Base-by-base conservation (phyloP, 2,888 invertebrate species). In the Trissolcus japonicus region DNA sequence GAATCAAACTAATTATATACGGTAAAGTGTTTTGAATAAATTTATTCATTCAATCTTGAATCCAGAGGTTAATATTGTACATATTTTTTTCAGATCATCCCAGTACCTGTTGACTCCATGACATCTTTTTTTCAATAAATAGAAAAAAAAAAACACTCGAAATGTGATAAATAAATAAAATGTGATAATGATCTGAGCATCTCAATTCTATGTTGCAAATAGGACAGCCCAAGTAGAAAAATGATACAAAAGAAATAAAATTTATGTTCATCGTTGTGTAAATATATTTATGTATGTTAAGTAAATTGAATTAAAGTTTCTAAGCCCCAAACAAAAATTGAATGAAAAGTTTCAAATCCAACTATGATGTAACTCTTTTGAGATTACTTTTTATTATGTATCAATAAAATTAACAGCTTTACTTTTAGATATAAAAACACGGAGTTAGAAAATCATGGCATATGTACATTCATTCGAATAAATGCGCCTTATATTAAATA, bases 1-100 rank as follows among this genome's bases (percentile, higher is more conserved):
- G 14, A 85, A 86, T 48, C 86, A 87, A 50, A 82, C 83, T 9
- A 79, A 79, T 14, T 80, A 79, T 25, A 81, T 83, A 40, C 80
- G 82, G 65, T 86, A 83, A 54, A 35, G 9, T 35, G 6, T 29
- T 54, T 25, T 54, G 7, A 54, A 25, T n/a, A 48, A 21, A 50
- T 35, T 16, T 14, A 48, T 19, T 59, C 21, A 14, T 35, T 17
- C 17, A 50, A 29, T 48, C 2, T 17, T 25, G 21, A 59, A 46
- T 25, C 35, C 9, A 65, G 35, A 3, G 29, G 25, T 21, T 57
- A 40, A 19, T 41, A 11, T 57, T 43, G 6, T 55, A 35, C 16
- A 19, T 48, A 9, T 17, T 17, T 51, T 4, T 65, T 56, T 13
- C 21, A 65, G 55, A 56, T 51, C 14, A 17, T 48, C 55, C 17